Evolutionary conservation across 2,888 invertebrate species (phyloP).

Genomic region (Lasioglossum zephyrum): DNA sequence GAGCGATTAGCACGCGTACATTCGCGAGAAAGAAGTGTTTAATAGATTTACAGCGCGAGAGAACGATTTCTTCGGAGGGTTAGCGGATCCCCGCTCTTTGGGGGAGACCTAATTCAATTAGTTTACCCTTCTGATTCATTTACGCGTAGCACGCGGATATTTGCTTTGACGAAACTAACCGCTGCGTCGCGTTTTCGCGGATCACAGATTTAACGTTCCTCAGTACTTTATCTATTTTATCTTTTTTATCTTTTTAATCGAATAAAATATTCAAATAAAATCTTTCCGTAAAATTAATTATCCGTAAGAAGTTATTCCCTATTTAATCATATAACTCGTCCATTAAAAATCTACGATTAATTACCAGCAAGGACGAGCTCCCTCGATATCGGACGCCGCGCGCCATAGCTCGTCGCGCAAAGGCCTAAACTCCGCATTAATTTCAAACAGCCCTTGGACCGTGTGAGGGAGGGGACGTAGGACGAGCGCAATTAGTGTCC

Average conservation of each 20-base stretch:
- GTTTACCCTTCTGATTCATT: conserved; percentile 53
- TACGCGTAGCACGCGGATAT: conserved; percentile 43
- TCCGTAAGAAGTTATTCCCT: no score
- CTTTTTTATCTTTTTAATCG: no score
- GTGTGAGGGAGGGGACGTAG: not conserved
- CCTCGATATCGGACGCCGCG: not conserved
- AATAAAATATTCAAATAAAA: no score
- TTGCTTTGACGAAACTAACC: conserved; percentile 30
- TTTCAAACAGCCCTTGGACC: not conserved
- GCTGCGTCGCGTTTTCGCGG: not conserved
- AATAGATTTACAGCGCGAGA: conserved; percentile 47
- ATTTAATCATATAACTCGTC: no score
- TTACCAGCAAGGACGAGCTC: not conserved
- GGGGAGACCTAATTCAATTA: conserved; percentile 56
- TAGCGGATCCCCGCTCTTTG: conserved; percentile 31
- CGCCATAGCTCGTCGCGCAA: not conserved
- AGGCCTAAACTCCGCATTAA: not conserved
- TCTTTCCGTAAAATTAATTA: no score
- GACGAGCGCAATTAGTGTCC: not conserved
- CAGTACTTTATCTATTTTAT: not conserved
- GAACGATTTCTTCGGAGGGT: conserved; percentile 47
- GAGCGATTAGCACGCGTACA: conserved; percentile 25
- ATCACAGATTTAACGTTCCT: not conserved
- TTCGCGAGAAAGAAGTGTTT: conserved; percentile 51
- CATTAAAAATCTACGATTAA: not conserved